Evolutionary conservation across 2,888 invertebrate genomes (phyloP), one percentile per base, ranked within the genome.

Genomic region (Pseudococcus viburni): DNA sequence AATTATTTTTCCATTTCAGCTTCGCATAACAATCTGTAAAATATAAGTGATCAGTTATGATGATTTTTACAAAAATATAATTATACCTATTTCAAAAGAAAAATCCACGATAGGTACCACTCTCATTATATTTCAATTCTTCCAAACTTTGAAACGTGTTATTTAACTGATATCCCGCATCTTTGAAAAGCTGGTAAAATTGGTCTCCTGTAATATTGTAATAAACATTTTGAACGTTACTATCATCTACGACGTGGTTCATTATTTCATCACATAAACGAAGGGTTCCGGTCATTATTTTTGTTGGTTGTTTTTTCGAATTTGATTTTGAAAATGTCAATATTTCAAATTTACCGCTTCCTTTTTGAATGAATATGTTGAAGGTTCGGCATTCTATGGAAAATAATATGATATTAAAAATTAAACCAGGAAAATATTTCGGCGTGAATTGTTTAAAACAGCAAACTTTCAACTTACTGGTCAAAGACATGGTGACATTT

Each of bases 301-400:
- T 19, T 1, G 73, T 68, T 4, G 22, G 17, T 12, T 51, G 73
- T 19, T 22, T 73, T 3, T 73, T 59, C n/a, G n/a, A 11, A 9
- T 48, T 51, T 22, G 15, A 22, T 51, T 86, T 77, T 33, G 26
- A 33, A 1, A 8, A 11, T 86, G n/a, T n/a, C 15, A 86, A 7
- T 2, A 86, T 22, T 48, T 86, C 86, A 26, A 86, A 86, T 73
- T 48, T 19, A 19, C 86, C 86, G 22, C 46, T 48, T 46, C 85
- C 85, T 33, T 42, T 42, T 26, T 86, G 86, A 26, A 86, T 33
- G 17, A 77, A 73, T 8, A 86, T 48, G 5, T 51, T 22, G 15
- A 86, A 59, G 33, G 15, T 42, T 68, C 85, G 64, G 12, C 7
- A 68, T 33, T 33, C 26, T 33, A 3, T 33, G 3, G 3, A 33